Percentiles rank a stretch among this genome's conserved stretches.
These are phyloP conservation scores for Sciurus vulgaris DNA, from an alignment of 2,797 vertebrate species.

Conservation along the genomic window DNA sequence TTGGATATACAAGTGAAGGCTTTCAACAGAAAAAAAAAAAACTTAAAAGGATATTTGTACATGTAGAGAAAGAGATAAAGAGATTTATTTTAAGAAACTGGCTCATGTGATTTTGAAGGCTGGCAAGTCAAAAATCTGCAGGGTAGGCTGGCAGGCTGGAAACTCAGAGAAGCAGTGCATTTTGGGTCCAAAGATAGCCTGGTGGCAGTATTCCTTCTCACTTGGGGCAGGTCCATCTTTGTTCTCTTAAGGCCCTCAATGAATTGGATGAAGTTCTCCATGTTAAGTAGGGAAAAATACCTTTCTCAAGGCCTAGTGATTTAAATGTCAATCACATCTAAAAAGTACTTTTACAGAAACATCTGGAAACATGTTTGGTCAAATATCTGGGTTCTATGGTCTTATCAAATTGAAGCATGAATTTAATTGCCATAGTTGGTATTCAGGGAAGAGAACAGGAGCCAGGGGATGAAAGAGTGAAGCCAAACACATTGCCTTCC, in stretches of 20 bases:
- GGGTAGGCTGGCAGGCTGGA: background rate
- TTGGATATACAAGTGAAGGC: background rate
- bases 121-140: background rate
- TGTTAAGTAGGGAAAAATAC: background rate
- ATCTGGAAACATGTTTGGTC: background rate
- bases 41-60: background rate
- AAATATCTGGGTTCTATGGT: background rate
- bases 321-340: background rate
- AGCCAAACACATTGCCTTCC: background rate
- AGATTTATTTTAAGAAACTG: constrained; percentile 9
- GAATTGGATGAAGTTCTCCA: background rate
- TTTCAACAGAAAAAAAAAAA: background rate
- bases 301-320: background rate
- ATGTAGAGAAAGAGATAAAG: background rate
- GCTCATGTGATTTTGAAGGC: background rate
- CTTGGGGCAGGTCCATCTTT: background rate
- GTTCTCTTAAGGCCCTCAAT: background rate
- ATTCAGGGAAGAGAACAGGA: background rate
- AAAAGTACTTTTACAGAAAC: background rate
- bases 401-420: background rate
- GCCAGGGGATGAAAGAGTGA: background rate
- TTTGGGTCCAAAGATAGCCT: background rate
- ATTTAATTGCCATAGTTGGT: background rate
- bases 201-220: background rate
- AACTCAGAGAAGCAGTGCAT: background rate